Conservation (phyloP, 2,888 invertebrate species). For the Caenorhabditis sp. region DNA sequence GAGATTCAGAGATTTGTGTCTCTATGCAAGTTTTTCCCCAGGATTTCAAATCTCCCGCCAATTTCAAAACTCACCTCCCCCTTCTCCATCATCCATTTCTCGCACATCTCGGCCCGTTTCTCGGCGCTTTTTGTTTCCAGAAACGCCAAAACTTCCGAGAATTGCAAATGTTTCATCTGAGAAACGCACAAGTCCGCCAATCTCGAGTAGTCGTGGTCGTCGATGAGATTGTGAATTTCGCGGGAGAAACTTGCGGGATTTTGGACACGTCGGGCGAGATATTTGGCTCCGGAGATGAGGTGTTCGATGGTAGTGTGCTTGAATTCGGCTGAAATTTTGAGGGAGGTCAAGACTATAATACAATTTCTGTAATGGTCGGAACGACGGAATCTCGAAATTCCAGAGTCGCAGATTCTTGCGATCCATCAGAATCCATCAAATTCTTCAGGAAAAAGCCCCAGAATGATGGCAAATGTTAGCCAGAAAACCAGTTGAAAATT, state of each 20-base stretch:
- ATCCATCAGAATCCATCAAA: too few relatives aligned
- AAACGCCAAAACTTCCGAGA: constrained; percentile 69
- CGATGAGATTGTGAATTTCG: constrained; percentile 57
- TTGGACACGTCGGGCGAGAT: constrained; percentile 17
- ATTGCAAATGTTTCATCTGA: constrained; percentile 58
- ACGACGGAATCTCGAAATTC: too few relatives aligned
- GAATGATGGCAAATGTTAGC: too few relatives aligned
- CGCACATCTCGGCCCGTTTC: constrained; percentile 69
- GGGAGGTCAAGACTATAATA: background rate
- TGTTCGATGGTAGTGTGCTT: constrained; percentile 26
- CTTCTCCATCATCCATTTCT: constrained; percentile 64
- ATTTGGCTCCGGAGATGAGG: constrained; percentile 31
- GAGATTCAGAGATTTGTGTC: too few relatives aligned
- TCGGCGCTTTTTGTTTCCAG: constrained; percentile 67
- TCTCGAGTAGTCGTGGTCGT: constrained; percentile 61
- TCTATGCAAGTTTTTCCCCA: too few relatives aligned
- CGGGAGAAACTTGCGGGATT: constrained; percentile 11
- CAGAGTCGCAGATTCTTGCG: too few relatives aligned
- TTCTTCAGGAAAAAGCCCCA: too few relatives aligned
- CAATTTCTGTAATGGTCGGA: background rate
- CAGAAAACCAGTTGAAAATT: too few relatives aligned
- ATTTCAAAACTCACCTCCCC: constrained; percentile 6
- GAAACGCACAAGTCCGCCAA: constrained; percentile 66
- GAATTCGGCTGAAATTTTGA: constrained; percentile 29
- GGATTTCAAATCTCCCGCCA: background rate